phyloP scores from a whole-genome alignment of 2,888 invertebrate species.

The Acrocera orbiculus region DNA sequence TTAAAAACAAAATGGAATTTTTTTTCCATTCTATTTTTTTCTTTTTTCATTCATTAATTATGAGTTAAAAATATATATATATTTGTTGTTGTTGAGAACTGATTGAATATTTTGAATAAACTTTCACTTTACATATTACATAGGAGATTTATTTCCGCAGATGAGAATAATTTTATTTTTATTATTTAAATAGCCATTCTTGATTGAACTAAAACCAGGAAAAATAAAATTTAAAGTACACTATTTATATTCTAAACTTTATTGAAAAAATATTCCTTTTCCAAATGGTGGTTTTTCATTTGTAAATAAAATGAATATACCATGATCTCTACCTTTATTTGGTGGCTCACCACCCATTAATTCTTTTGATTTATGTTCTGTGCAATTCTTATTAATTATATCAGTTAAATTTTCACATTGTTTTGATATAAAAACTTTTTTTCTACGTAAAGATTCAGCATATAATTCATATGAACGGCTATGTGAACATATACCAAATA shows the following conservation, averaged over 20 bases:
- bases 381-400: constrained; percentile 19
- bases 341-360: constrained; percentile 18
- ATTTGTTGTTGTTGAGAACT: too few species aligned
- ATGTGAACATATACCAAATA: constrained; percentile 28
- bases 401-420: constrained; percentile 17
- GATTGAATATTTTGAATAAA: too few species aligned
- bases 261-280: neutral
- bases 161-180: too few species aligned
- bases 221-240: too few species aligned
- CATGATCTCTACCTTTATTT: constrained; percentile 18
- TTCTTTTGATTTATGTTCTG: constrained; percentile 13
- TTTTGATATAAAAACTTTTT: constrained; percentile 20
- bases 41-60: too few species aligned
- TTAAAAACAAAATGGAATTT: too few species aligned
- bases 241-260: too few species aligned
- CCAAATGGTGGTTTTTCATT: neutral
- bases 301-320: constrained; percentile 20
- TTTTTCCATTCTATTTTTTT: too few species aligned
- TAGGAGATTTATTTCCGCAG: too few species aligned
- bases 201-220: constrained; percentile 12
- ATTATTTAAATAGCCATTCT: too few species aligned
- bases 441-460: constrained; percentile 26
- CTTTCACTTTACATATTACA: too few species aligned
- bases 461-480: constrained; percentile 28
- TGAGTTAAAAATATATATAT: too few species aligned